Evolutionary conservation across 2,797 vertebrate species (phyloP), one percentile per base, ranked within the genome.

Genomic region (Smutsia gigantea): DNA sequence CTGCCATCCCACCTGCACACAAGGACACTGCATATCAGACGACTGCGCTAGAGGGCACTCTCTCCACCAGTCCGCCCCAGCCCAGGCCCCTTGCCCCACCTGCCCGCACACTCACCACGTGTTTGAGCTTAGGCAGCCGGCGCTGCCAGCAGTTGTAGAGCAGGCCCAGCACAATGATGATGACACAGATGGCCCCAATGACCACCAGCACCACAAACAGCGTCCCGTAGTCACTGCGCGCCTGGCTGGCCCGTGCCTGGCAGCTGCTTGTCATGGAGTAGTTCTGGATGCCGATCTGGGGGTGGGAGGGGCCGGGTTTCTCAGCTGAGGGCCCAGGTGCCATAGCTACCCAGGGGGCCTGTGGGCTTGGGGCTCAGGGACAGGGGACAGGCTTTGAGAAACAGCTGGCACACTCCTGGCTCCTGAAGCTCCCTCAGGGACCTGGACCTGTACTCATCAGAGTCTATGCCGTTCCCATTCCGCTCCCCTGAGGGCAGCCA

Each of bases 131-230:
- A 55, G 99, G 99, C 77, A 99, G 98, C 11, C 99, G 99, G 13
- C 99, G 99, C 98, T 99, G 99, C 99, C 99, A 99, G 98, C 99
- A 99, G 98, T 99, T 99, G 97, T 99, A 99, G 89, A 99, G 99
- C 93, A 99, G 98, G 42, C 99, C 99, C 4, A 99, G 98, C 0
- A 99, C 98, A n/a, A 99, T 99, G 98, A 99, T 99, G 98, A 99
- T 98, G 97, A 99, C 99, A n/a, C 99, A 99, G 97, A 99, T 98
- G 10, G 99, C 99, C 19, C 99, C 99, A 0, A 99, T 99, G 98
- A 99, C 99, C 96, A 99, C 99, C 96, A 99, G 97, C 51, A 99
- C 99, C 95, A 99, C 99, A 51, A 99, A 99, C 88, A 99, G 99
- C 31, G 99, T 99, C 59, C 99, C 99, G 23, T 99, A 99, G 98